phyloP scores from a whole-genome alignment of 2,113 vertebrate species.

The Irena cyanogastra region DNA sequence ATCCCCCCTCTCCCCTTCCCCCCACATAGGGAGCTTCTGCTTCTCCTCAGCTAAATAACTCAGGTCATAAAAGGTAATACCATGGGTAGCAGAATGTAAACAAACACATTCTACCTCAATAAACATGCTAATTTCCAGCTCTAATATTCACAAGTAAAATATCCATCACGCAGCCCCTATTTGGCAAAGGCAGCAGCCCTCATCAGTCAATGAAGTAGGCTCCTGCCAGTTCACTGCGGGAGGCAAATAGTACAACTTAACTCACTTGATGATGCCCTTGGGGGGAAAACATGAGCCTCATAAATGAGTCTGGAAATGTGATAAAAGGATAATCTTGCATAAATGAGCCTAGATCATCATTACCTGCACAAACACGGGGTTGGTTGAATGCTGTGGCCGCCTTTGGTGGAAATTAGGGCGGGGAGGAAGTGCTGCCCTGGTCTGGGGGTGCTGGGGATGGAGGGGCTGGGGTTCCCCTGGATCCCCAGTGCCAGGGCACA shows the following conservation, averaged over 20 bases:
- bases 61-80: slow-evolving; percentile 83
- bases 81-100: slow-evolving; percentile 86
- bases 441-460: background rate
- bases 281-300: slow-evolving; percentile 78
- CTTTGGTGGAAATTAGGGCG: slow-evolving; percentile 14
- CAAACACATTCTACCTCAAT: slow-evolving; percentile 87
- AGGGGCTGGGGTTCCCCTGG: background rate
- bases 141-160: slow-evolving; percentile 84
- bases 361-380: slow-evolving; percentile 71
- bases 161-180: slow-evolving; percentile 84
- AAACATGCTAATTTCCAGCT: slow-evolving; percentile 88
- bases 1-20: background rate
- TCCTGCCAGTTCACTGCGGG: slow-evolving; percentile 81
- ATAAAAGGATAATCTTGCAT: slow-evolving; percentile 86
- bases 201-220: slow-evolving; percentile 81
- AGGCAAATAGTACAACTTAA: slow-evolving; percentile 85
- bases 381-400: slow-evolving; percentile 22
- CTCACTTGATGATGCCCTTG: slow-evolving; percentile 82
- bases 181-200: slow-evolving; percentile 81
- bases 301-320: slow-evolving; percentile 82
- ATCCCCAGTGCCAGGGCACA: background rate
- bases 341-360: slow-evolving; percentile 78
- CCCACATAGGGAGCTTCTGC: slow-evolving; percentile 62
- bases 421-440: background rate
- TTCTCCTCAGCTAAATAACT: slow-evolving; percentile 74